Base-by-base conservation (phyloP, 2,113 vertebrate genomes). In the Bombycilla garrulus region DNA sequence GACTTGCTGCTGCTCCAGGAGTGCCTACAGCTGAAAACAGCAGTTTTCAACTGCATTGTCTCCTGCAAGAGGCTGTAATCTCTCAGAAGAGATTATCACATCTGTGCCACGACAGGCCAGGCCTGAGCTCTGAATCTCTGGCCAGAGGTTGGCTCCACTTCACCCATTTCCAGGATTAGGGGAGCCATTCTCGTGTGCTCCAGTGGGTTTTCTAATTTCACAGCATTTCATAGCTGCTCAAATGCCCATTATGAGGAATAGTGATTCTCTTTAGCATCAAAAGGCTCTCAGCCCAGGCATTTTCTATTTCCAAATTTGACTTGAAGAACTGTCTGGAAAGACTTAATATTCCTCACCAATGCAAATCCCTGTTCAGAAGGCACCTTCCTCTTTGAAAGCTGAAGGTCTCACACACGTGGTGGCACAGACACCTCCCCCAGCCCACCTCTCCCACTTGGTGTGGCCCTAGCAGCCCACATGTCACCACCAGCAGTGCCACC, bases 11-110 rank as follows among this genome's bases (percentile, higher is more conserved):
- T 72, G 82, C 60, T 77, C 86, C 3, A 17, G n/a, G 42, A 88
- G 73, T 33, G 23, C 53, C 51, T 70, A 45, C n/a, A 90, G 67
- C 76, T 90, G n/a, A n/a, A n/a, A n/a, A n/a, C n/a, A n/a, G n/a
- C n/a, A n/a, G 1, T 56, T 89, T 74, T 45, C 1, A 3, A 45
- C 15, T 48, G 21, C 26, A 53, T 1, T n/a, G 12, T 16, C 61
- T 53, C 70, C 76, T 69, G 56, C 40, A 84, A 90, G 36, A 7
- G 26, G 64, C 6, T 64, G 16, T 18, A 24, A 11, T 13, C 48
- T 73, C 86, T 62, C 56, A 71, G 26, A 71, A 66, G 24, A 71
- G 35, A 70, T 33, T 3, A 33, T 15, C 0, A 1, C 5, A 12
- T 29, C 35, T 3, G 9, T 62, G 65, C 25, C 47, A 24, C 1